These are phyloP conservation scores for Peromyscus californicus DNA, from an alignment of 2,113 vertebrate genomes.

Conservation along the genomic window DNA sequence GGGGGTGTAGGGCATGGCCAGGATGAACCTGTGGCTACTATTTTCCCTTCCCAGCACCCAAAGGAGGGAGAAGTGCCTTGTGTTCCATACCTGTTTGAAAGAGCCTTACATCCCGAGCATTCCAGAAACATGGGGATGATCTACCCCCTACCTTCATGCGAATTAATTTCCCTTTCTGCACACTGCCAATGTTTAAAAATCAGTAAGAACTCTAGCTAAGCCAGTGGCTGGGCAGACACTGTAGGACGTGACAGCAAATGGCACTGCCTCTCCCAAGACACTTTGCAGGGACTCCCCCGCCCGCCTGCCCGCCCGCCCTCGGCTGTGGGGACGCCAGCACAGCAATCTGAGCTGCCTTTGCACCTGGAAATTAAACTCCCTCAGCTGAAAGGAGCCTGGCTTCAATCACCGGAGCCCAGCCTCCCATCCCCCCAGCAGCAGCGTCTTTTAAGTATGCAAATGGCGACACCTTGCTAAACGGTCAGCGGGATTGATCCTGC, in stretches of 20 bases:
- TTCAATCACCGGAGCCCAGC: conserved; percentile 46
- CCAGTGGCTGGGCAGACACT: not conserved
- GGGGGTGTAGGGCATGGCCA: not conserved
- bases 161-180: not conserved
- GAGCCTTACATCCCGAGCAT: too few species aligned
- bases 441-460: conserved; percentile 77
- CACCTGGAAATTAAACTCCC: conserved; percentile 67
- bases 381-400: not conserved
- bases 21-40: not conserved
- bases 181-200: not conserved
- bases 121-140: fast-evolving
- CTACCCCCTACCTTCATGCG: fast-evolving
- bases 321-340: not conserved
- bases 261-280: not conserved
- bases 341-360: not conserved
- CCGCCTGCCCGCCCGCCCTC: too few species aligned
- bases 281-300: not conserved
- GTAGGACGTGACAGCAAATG: not conserved
- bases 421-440: not conserved
- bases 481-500: conserved; percentile 75
- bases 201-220: not conserved
- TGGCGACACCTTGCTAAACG: conserved; percentile 53
- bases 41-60: not conserved
- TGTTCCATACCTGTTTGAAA: not conserved
- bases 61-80: not conserved